Percentiles rank a stretch among this genome's conserved stretches.
Evolutionary conservation across 1,140 invertebrate species (phyloP).

Genomic region (Scaptomyza hsui): DNA sequence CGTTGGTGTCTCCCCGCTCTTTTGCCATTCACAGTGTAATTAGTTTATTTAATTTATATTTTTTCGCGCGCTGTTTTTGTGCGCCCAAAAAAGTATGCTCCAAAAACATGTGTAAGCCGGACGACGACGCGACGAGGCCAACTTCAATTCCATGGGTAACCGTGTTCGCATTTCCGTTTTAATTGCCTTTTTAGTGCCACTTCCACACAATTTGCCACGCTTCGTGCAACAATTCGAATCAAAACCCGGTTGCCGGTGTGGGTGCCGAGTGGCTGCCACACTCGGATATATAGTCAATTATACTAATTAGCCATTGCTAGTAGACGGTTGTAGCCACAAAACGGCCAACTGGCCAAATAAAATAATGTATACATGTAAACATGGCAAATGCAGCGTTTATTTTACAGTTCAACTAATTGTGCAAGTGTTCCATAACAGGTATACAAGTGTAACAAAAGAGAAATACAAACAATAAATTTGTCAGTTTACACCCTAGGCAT

Average conservation of each 20-base stretch:
- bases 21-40: constrained; percentile 52
- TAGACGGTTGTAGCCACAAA: constrained; percentile 45
- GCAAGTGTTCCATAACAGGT: constrained; percentile 6
- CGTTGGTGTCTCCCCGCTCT: no score
- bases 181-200: constrained; percentile 82
- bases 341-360: constrained; percentile 58
- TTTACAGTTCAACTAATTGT: constrained; percentile 33
- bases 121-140: constrained; percentile 18
- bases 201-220: constrained; percentile 81
- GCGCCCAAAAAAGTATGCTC: constrained; percentile 38
- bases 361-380: constrained; percentile 60
- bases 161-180: constrained; percentile 65
- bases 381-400: constrained; percentile 29
- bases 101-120: constrained; percentile 50
- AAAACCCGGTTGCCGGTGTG: constrained; percentile 35
- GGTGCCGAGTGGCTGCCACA: constrained; percentile 22
- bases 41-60: constrained; percentile 77
- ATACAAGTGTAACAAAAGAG: neutral
- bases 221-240: constrained; percentile 79
- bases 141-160: constrained; percentile 26
- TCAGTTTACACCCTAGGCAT: neutral
- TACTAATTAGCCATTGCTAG: constrained; percentile 71
- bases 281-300: constrained; percentile 80
- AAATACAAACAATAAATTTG: constrained; percentile 10
- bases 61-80: constrained; percentile 23